Conservation (phyloP, 2,113 vertebrate species). For the Rissa tridactyla region DNA sequence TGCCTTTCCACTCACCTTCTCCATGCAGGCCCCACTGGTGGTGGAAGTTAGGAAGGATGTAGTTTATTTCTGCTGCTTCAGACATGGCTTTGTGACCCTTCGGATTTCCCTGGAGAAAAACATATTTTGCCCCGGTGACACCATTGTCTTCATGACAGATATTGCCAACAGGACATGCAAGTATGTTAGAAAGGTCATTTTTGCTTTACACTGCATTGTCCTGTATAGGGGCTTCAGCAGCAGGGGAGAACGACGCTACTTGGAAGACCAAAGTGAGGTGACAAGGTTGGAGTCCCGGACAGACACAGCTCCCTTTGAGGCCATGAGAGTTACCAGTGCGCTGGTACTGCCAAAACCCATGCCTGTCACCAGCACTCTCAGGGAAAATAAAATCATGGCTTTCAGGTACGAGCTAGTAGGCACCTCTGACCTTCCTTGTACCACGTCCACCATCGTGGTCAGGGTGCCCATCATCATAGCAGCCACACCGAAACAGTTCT, state of each 20-base stretch:
- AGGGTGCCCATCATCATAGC: constrained; percentile 22
- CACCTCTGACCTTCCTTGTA: constrained; percentile 24
- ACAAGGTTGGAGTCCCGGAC: neutral
- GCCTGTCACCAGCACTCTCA: neutral
- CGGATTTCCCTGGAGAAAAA: constrained; percentile 20
- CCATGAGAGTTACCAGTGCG: neutral
- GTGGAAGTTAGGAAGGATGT: constrained; percentile 20
- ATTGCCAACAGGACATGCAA: constrained; percentile 52
- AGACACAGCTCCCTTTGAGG: neutral
- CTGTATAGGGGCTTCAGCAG: constrained; percentile 40
- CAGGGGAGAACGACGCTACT: neutral
- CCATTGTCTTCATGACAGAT: constrained; percentile 15
- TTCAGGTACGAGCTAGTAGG: constrained; percentile 37
- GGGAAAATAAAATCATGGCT: neutral
- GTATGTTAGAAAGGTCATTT: constrained; percentile 4
- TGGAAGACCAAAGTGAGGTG: neutral
- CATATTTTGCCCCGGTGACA: neutral
- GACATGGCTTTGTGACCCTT: constrained; percentile 1
- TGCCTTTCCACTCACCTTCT: neutral
- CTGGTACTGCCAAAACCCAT: constrained; percentile 26
- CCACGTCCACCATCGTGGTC: neutral
- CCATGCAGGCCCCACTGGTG: constrained; percentile 1
- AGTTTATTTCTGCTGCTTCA: constrained; percentile 42
- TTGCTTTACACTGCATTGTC: constrained; percentile 21
- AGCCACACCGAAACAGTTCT: neutral